Conservation (phyloP, 2,113 vertebrate species). For the Epinephelus lanceolatus region DNA sequence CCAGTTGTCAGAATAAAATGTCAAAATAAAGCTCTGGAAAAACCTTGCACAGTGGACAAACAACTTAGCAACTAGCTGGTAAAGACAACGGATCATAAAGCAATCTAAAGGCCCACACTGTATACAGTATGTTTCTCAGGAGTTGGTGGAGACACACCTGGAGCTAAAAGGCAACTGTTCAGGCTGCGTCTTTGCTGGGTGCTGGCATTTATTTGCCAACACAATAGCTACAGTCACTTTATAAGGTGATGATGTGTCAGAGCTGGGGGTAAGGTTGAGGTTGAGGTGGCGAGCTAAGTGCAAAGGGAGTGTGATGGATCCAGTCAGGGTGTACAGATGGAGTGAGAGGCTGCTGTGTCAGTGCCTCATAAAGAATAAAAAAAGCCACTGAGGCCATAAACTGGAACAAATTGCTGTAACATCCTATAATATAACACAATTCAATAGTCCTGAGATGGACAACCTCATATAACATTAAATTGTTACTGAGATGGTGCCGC, state of each 20-base stretch:
- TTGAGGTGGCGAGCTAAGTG: conserved; percentile 3
- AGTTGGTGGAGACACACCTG: neutral
- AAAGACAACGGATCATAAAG: neutral
- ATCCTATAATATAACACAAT: conserved; percentile 19
- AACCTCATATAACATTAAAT: conserved; percentile 7
- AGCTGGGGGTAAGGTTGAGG: neutral
- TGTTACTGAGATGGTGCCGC: neutral
- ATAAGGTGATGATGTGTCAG: neutral
- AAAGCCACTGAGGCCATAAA: conserved; percentile 16
- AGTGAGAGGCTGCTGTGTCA: conserved; percentile 29
- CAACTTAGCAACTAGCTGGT: neutral
- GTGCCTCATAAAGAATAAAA: conserved; percentile 30
- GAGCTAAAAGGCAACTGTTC: neutral
- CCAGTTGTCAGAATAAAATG: too few relatives aligned
- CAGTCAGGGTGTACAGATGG: conserved; percentile 22
- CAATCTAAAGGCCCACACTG: neutral
- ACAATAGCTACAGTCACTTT: neutral
- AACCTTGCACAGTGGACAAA: too few relatives aligned
- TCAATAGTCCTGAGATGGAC: conserved; percentile 18
- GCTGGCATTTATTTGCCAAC: conserved; percentile 1
- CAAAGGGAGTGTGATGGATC: neutral
- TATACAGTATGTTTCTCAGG: neutral
- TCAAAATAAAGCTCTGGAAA: too few relatives aligned
- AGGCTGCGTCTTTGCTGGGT: neutral
- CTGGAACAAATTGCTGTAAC: conserved; percentile 35